phyloP scores from a whole-genome alignment of 2,888 invertebrate species.

The Andrena praecox region DNA sequence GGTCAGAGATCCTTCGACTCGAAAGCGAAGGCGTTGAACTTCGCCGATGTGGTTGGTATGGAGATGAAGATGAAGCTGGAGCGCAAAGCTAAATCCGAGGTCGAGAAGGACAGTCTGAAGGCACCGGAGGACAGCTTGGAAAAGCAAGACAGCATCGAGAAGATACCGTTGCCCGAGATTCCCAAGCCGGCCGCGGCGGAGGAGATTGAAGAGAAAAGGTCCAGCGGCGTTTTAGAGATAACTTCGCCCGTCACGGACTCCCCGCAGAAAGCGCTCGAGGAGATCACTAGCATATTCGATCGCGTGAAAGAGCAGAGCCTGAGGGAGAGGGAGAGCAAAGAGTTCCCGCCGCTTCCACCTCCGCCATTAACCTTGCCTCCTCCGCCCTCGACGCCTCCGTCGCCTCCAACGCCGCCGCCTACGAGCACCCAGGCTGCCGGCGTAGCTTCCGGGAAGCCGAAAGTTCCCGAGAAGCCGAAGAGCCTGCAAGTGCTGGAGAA shows the following conservation, averaged over 20 bases:
- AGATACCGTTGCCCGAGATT: conserved; percentile 82
- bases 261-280: not conserved
- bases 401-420: not conserved
- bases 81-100: conserved; percentile 70
- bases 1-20: conserved; percentile 55
- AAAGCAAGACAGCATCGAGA: conserved; percentile 83
- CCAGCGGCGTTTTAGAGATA: not conserved
- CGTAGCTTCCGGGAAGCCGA: conserved; percentile 22
- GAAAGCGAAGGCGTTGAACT: conserved; percentile 74
- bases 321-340: conserved; percentile 6
- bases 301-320: not conserved
- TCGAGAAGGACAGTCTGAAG: conserved; percentile 75
- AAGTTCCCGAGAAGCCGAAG: conserved; percentile 68
- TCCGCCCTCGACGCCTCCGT: no score
- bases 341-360: not conserved
- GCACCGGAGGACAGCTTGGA: conserved; percentile 80
- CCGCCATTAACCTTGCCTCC: no score
- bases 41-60: conserved; percentile 80
- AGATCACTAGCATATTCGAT: not conserved
- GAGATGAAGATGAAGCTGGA: conserved; percentile 81
- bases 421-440: not conserved
- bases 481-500: conserved; percentile 77
- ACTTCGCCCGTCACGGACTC: not conserved
- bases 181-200: conserved; percentile 55
- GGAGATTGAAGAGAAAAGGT: not conserved